Base-by-base conservation (phyloP, 1,140 invertebrate species). In the Aphelenchoides fujianensis region DNA sequence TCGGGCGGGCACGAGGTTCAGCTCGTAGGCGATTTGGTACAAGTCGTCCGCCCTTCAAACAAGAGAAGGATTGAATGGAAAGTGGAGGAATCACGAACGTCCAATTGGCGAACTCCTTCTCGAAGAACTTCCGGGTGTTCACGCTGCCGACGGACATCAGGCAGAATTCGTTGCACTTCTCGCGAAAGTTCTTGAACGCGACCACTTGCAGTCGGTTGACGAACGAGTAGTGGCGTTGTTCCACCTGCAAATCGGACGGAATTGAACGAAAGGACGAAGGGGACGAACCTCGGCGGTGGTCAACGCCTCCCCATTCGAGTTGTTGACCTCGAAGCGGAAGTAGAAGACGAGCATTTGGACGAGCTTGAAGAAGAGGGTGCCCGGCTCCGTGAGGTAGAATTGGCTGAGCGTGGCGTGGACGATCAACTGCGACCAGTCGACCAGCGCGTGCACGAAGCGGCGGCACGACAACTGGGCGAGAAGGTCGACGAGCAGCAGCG, bases 311-410 rank as follows among this genome's bases (percentile, higher is more conserved):
- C 97, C 97, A 1, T 91, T 93, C 77, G 93, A 90, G 84, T 98
- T 95, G 85, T 93, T 95, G 69, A 99, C 98, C 86, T 99, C 97
- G 87, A 98, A 99, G 71, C 92, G 89, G 0, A 92, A 90, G 86
- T 98, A 99, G 82, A 97, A 97, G 84, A 94, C 94, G 9, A 99
- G 86, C 90, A 95, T 95, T 73, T 96, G 92, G 75, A 98, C 84
- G 2, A 99, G 86, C 91, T 84, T 72, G 52, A 78, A 84, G 85
- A 98, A 98, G 0, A 99, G 87, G 82, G 92, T 91, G 41, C 95
- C 95, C 82, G 97, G 94, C 5, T 89, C 86, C n/a, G 69, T 71
- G 28, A 35, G 32, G 48, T 83, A 78, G 19, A 83, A 68, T 12
- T 74, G 48, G 0, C 92, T 92, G 52, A 97, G 85, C 74, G 91